Evolutionary conservation across 2,888 invertebrate species (phyloP).

Genomic region (Leucozona laternaria): DNA sequence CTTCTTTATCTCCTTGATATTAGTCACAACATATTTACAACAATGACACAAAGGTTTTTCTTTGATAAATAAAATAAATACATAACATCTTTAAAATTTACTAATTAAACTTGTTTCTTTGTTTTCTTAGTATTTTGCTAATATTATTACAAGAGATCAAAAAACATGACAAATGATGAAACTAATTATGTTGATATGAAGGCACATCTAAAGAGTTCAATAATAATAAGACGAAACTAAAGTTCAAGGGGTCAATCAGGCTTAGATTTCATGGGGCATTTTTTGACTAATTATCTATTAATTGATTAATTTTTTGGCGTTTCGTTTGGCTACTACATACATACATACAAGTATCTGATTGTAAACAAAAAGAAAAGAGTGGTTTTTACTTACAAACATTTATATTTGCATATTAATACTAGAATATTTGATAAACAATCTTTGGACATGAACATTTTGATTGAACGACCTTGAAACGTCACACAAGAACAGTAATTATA

Average conservation of each 20-base stretch:
- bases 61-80: not conserved
- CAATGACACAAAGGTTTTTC: slow-evolving; percentile 22
- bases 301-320: slow-evolving; percentile 17
- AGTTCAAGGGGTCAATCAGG: slow-evolving; percentile 13
- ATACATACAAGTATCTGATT: no score
- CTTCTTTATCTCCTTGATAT: slow-evolving; percentile 3
- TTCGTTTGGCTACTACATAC: not conserved
- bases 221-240: not conserved
- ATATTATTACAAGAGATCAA: not conserved
- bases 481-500: slow-evolving; percentile 3
- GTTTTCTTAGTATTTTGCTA: not conserved
- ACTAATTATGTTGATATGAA: slow-evolving; percentile 3
- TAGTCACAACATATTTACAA: not conserved
- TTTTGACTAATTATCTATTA: slow-evolving; percentile 23
- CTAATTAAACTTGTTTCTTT: slow-evolving; percentile 38
- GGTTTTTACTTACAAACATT: not conserved
- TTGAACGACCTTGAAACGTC: slow-evolving; percentile 23
- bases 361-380: not conserved
- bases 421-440: not conserved
- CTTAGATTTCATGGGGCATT: slow-evolving; percentile 2
- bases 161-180: slow-evolving; percentile 19
- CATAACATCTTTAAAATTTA: not conserved
- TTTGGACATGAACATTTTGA: not conserved
- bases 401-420: not conserved
- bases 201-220: slow-evolving; percentile 3